A percentile compares a stretch with the other conserved stretches of the same genome.
These are phyloP conservation scores for Limosa lapponica DNA, from an alignment of 2,797 vertebrate species.

Conservation along the genomic window DNA sequence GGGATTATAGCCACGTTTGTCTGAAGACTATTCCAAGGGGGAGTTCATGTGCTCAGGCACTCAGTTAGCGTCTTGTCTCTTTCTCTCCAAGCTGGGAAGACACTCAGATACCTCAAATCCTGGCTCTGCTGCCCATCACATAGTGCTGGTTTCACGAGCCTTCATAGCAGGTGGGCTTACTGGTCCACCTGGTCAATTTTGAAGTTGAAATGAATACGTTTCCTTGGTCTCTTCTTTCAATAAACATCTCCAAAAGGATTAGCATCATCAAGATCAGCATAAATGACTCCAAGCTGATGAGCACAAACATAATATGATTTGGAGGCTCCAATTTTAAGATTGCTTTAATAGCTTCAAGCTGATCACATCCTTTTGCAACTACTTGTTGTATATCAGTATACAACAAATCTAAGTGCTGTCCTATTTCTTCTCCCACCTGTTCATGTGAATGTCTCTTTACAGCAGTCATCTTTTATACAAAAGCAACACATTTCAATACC, in stretches of 20 bases:
- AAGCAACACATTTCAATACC: background rate
- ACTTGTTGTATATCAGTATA: background rate
- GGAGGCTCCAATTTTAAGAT: background rate
- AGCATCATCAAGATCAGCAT: background rate
- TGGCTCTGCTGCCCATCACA: background rate
- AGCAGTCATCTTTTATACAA: background rate
- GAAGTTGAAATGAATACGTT: background rate
- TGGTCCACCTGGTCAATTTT: background rate
- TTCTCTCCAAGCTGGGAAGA: background rate
- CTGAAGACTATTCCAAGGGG: background rate
- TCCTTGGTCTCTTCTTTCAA: background rate
- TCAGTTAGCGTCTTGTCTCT: background rate
- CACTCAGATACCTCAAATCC: background rate
- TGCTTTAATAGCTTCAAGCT: background rate
- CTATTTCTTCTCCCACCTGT: constrained; percentile 8
- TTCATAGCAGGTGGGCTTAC: background rate
- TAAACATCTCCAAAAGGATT: background rate
- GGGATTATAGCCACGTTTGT: background rate
- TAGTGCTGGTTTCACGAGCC: background rate
- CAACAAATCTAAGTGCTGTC: background rate
- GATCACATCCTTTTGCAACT: background rate
- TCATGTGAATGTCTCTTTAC: background rate
- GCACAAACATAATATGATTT: background rate
- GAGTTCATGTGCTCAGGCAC: background rate
- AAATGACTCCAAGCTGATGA: background rate